Evolutionary conservation across 2,888 invertebrate genomes (phyloP), one percentile per base, ranked within the genome.

Genomic region (Endotricha flammealis): DNA sequence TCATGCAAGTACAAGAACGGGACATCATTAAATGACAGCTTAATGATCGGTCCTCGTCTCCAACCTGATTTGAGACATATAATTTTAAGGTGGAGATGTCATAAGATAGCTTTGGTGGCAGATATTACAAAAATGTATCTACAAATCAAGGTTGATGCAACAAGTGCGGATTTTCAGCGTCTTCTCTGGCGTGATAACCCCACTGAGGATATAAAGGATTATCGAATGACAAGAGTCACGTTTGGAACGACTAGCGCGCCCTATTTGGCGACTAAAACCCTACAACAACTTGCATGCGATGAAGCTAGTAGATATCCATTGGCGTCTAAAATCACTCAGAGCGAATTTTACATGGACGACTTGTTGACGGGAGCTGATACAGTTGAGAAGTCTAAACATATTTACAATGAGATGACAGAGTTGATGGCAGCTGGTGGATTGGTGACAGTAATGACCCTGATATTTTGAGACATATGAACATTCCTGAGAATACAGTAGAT

Each of bases 81-180:
- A 3, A 12, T 52, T 1, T 30, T 52, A 32, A 10, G 48, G 16
- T 57, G 42, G 48, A 24, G 46, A 5, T 1, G 4, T 2, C 11
- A 36, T 16, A 29, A 22, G 1, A 39, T 49, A 5, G 29, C 32
- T 13, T 12, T 49, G 1, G 9, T 32, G 6, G 42, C 44, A 1
- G 46, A 48, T 29, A 41, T 54, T 7, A 29, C 39, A n/a, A 51
- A 63, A 43, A 63, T 63, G 57, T 63, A 56, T 24, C 28, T 42
- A 2, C 44, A 44, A 29, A 29, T 46, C 2, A 27, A 10, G 7
- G 32, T 45, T 5, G 10, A 7, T 8, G 11, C 32, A 4, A 17
- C 29, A 13, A 30, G 43, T 13, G 8, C 17, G 2, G 33, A 40
- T 9, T 42, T 31, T 11, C 45, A 45, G 17, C 10, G 43, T 1